A percentile compares a stretch with the other conserved stretches of the same genome.
Conservation (phyloP, 1,140 invertebrate genomes). For the Parapsyche elsis region DNA sequence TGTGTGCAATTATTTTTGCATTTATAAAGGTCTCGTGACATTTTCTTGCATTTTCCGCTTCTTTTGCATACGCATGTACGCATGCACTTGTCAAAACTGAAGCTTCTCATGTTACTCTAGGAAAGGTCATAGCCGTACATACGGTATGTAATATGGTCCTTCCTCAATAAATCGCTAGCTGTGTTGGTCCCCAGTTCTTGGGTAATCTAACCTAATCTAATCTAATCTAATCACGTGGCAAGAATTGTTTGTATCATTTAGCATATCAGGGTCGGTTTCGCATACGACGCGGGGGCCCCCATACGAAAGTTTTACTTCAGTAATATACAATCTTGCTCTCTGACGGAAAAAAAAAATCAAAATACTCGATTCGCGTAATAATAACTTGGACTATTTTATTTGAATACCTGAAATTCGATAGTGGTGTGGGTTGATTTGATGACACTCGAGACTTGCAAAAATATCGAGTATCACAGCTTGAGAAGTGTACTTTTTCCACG, state of each 20-base stretch:
- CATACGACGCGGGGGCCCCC: constrained; percentile 9
- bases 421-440: no score
- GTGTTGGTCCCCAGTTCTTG: not conserved
- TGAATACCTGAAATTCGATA: no score
- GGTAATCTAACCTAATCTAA: constrained; percentile 24
- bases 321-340: not conserved
- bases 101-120: not conserved
- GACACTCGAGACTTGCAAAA: no score
- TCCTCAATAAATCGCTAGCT: constrained; percentile 22
- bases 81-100: not conserved
- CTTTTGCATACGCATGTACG: no score
- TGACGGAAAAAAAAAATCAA: not conserved
- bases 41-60: no score
- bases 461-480: constrained; percentile 1
- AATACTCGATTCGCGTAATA: no score
- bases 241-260: constrained; percentile 34
- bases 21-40: no score
- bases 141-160: not conserved
- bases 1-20: no score
- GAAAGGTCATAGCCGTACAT: not conserved
- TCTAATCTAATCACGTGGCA: constrained; percentile 24
- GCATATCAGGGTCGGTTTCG: constrained; percentile 20
- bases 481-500: not conserved
- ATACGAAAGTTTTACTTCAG: not conserved
- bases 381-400: no score